Percentiles rank a stretch among this genome's conserved stretches.
Evolutionary conservation across 2,888 invertebrate genomes (phyloP).

Genomic region (Caradrina clavipalpis): DNA sequence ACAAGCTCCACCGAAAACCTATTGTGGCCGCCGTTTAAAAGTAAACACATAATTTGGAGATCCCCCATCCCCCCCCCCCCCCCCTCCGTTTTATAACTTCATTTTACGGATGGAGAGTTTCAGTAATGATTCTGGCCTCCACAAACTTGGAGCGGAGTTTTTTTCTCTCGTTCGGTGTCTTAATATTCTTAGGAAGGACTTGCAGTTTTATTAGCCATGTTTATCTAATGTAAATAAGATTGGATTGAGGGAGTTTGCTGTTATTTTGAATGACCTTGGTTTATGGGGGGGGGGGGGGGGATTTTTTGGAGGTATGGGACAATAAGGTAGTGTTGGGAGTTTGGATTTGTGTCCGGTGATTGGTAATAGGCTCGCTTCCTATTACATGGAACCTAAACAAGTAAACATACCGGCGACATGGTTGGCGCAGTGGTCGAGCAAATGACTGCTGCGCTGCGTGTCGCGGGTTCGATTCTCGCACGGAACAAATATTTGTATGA

Average conservation of each 20-base stretch:
- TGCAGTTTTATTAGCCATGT: constrained; percentile 57
- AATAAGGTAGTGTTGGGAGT: too few relatives aligned
- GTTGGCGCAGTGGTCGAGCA: too few relatives aligned
- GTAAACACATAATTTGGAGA: constrained; percentile 68
- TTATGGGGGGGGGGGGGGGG: background rate
- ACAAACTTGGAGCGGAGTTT: constrained; percentile 57
- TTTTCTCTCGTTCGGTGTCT: constrained; percentile 62
- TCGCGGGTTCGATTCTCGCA: too few relatives aligned
- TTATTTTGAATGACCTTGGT: constrained; percentile 1
- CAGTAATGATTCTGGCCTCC: constrained; percentile 70
- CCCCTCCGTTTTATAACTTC: constrained; percentile 71
- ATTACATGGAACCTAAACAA: too few relatives aligned
- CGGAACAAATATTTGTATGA: too few relatives aligned
- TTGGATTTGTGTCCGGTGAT: too few relatives aligned
- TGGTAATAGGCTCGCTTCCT: too few relatives aligned
- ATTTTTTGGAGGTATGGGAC: too few relatives aligned
- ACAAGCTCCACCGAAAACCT: constrained; percentile 44
- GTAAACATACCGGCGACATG: too few relatives aligned
- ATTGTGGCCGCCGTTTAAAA: constrained; percentile 66
- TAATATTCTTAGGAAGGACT: constrained; percentile 54
- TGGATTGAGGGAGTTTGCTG: constrained; percentile 25
- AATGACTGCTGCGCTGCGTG: too few relatives aligned
- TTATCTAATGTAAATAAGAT: constrained; percentile 62
- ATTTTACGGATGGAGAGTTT: constrained; percentile 72
- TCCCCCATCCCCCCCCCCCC: constrained; percentile 42